Evolutionary conservation across 2,113 vertebrate genomes (phyloP), one percentile per base, ranked within the genome.

Genomic region (Hippopotamus amphibius): DNA sequence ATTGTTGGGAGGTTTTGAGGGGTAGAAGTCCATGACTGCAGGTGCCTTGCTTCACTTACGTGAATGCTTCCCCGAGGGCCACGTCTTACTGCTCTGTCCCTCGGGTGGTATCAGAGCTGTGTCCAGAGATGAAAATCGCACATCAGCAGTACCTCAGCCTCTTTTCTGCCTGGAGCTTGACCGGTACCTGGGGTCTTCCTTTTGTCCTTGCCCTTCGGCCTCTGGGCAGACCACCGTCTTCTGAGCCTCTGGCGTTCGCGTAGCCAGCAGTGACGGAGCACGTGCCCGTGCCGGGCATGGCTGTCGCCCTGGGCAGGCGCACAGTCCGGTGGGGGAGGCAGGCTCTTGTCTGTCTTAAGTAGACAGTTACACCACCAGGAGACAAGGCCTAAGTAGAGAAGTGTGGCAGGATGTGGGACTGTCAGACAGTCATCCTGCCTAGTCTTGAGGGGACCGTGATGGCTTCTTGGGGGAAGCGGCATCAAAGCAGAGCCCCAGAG

Each of bases 221-320:
- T 59, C 79, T 66, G 37, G 53, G 65, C 43, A 65, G 55, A 12
- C 79, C 16, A 2, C 50, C 41, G 7, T 41, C 50, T 19, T 90
- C 12, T 26, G 10, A 15, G 28, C 19, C 24, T 9, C 59, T 11
- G 6, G 30, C 3, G 1, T 69, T 57, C 4, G 19, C 6, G 43
- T 15, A 74, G 57, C 53, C 48, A 74, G 1, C 33, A 61, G 80
- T 3, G 50, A 28, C 6, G 4, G 61, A 80, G 85, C n/a, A 43
- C 17, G 69, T 65, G 11, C 1, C 1, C 1, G 2, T 33, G 41
- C 50, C 13, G 43, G 37, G 16, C 12, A 15, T 4, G 9, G 13
- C 30, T 1, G 17, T 69, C 5, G 12, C 65, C 19, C 19, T 80
- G 0, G 0, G n/a, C 71, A n/a, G n/a, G 11, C 66, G 4, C 26